Percentiles rank a stretch among this genome's conserved stretches.
Evolutionary conservation across 2,113 vertebrate species (phyloP).

Genomic region (Chitala chitala): DNA sequence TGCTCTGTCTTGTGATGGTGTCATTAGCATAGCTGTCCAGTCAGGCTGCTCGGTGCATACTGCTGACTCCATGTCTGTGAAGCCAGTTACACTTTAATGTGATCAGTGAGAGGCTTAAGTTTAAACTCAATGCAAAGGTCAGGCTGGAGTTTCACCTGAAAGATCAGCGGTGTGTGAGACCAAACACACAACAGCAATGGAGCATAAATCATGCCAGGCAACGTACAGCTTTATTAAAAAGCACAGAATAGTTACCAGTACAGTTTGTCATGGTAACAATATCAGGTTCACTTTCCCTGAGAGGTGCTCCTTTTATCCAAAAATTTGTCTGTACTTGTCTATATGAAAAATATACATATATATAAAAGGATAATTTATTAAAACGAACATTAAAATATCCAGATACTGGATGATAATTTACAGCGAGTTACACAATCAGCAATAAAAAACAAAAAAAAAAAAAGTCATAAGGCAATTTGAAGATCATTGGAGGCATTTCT

Average conservation of each 20-base stretch:
- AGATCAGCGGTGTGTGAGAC: background rate
- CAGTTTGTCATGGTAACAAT: slow-evolving; percentile 52
- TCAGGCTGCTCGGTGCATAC: background rate
- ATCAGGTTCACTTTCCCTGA: slow-evolving; percentile 67
- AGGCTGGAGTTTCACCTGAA: background rate
- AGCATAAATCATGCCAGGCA: slow-evolving; percentile 33
- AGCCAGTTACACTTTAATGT: background rate
- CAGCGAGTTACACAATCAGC: slow-evolving; percentile 41
- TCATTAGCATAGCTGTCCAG: background rate
- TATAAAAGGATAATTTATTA: background rate
- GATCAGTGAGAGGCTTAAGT: background rate
- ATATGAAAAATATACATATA: slow-evolving; percentile 9
- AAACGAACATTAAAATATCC: slow-evolving; percentile 48
- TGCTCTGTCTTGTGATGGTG: background rate
- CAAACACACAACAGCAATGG: too few species aligned
- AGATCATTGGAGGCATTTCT: slow-evolving; percentile 57
- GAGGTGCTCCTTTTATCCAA: slow-evolving; percentile 45
- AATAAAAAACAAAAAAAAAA: slow-evolving; percentile 39
- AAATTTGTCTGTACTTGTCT: background rate
- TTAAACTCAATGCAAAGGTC: background rate
- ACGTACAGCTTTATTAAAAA: slow-evolving; percentile 70
- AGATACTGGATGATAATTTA: slow-evolving; percentile 75
- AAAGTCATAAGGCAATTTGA: too few species aligned
- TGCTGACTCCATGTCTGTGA: background rate
- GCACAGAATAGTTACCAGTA: slow-evolving; percentile 51